Conservation (phyloP, 92 coral and sea anemone species). For the Actinostola sp. region DNA sequence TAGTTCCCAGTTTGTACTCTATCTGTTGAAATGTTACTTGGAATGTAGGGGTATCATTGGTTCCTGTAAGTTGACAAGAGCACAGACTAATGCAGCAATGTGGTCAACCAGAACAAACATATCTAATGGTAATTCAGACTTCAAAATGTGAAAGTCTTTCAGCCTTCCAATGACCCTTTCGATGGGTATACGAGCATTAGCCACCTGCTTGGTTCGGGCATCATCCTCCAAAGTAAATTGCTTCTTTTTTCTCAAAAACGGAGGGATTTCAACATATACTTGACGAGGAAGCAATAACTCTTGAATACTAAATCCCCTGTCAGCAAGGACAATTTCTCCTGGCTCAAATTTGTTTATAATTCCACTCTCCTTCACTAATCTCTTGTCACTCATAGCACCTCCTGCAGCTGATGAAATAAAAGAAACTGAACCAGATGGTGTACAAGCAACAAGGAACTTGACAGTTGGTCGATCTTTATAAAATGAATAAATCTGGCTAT, state of each 20-base stretch:
- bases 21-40: conserved; percentile 17
- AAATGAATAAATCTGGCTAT: conserved; percentile 28
- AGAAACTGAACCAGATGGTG: conserved; percentile 17
- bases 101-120: conserved; percentile 31
- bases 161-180: conserved; percentile 52
- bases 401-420: conserved; percentile 20
- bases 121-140: conserved; percentile 34
- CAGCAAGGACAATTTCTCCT: conserved; percentile 14
- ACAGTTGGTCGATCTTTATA: conserved; percentile 24
- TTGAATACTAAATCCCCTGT: conserved; percentile 41
- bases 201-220: conserved; percentile 31
- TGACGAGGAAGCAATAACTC: conserved; percentile 29
- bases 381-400: conserved; percentile 44
- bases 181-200: conserved; percentile 46
- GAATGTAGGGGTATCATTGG: conserved; percentile 29
- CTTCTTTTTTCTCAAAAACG: conserved; percentile 29
- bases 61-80: conserved; percentile 48
- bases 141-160: conserved; percentile 29
- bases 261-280: conserved; percentile 43
- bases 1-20: no score
- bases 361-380: conserved; percentile 39
- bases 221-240: conserved; percentile 36
- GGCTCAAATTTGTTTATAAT: conserved; percentile 26
- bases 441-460: conserved; percentile 25
- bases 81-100: conserved; percentile 27